These are phyloP conservation scores for Aurelia aurita complex sp. Pacific DNA, from an alignment of 30 jellyfish, hydroid and myxozoan genomes.

Conservation along the genomic window DNA sequence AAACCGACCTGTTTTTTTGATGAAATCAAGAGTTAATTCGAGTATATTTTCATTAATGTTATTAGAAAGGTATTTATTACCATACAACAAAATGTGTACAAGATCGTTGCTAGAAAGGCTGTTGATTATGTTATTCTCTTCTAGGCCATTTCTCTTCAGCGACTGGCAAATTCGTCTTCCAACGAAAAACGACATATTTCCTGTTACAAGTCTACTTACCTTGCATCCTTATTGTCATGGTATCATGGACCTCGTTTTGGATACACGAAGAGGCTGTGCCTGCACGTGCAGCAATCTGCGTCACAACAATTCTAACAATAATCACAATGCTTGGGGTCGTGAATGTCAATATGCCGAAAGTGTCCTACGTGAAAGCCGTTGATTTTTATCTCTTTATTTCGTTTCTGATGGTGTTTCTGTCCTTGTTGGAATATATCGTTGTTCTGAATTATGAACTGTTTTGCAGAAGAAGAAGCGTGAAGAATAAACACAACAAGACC, in stretches of 20 bases:
- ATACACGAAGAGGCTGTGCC: constrained; percentile 96
- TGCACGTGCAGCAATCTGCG: constrained; percentile 96
- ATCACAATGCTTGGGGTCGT: constrained; percentile 97
- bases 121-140: background rate
- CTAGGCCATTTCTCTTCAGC: constrained; percentile 85
- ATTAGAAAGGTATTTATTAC: no score
- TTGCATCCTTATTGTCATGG: constrained; percentile 93
- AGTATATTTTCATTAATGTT: no score
- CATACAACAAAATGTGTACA: no score
- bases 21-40: no score
- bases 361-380: constrained; percentile 91
- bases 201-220: constrained; percentile 88
- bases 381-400: constrained; percentile 88
- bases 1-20: no score
- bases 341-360: constrained; percentile 96
- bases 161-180: constrained; percentile 80
- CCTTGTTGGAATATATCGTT: constrained; percentile 88
- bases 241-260: constrained; percentile 98
- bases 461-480: constrained; percentile 15
- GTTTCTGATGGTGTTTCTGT: constrained; percentile 81
- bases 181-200: constrained; percentile 80
- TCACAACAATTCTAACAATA: constrained; percentile 87
- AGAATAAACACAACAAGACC: no score
- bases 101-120: background rate
- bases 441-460: constrained; percentile 68